Conservation (phyloP, 2,888 invertebrate species). For the Synergus gifuensis region DNA sequence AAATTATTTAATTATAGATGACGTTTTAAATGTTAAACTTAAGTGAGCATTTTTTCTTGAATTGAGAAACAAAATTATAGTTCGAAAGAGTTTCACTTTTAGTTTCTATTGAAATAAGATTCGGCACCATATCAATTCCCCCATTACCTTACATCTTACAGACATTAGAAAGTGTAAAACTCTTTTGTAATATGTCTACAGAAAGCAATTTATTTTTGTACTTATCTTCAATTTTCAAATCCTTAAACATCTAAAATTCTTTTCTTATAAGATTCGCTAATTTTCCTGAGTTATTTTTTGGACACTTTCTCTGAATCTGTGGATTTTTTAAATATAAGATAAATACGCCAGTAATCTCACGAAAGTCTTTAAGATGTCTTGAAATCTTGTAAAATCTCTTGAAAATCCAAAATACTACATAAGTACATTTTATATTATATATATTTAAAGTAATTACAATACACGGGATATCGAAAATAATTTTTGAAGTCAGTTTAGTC, state of each 20-base stretch:
- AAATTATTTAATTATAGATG: not conserved
- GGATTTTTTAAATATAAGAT: no score
- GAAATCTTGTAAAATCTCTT: no score
- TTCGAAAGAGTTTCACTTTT: slow-evolving; percentile 25
- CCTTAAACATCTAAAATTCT: no score
- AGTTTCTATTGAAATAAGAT: slow-evolving; percentile 31
- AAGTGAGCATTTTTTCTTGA: not conserved
- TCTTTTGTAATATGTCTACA: slow-evolving; percentile 18
- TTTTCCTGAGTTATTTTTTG: not conserved
- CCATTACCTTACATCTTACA: not conserved
- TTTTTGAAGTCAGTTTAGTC: no score
- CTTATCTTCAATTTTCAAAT: not conserved
- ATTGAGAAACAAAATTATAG: slow-evolving; percentile 27
- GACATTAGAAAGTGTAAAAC: slow-evolving; percentile 38
- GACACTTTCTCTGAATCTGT: no score
- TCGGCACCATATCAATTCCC: slow-evolving; percentile 2
- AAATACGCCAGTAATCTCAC: no score
- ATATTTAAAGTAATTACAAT: no score
- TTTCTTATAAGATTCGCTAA: not conserved
- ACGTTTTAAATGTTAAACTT: no score
- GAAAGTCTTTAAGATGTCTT: no score
- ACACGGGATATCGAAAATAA: no score
- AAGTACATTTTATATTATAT: no score
- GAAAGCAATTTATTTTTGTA: slow-evolving; percentile 13
- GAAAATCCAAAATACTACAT: no score